Evolutionary conservation across 53 echinoderm and acorn worm species (phyloP).

Genomic region (Crossaster papposus): DNA sequence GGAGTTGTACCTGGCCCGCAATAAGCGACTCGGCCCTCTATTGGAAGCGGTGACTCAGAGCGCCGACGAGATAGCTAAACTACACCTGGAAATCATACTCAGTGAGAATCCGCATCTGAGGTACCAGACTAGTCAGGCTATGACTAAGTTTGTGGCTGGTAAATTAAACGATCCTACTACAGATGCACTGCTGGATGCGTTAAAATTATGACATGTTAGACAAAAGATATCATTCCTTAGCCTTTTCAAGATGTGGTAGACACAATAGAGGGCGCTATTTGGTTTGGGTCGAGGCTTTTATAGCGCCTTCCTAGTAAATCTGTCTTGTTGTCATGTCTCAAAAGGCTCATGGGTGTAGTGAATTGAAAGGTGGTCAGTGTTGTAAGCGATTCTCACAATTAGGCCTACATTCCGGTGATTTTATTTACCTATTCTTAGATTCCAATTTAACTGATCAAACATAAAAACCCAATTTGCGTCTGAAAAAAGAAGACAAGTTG

Average conservation of each 20-base stretch:
- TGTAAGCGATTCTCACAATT: too few relatives aligned
- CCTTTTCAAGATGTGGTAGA: too few relatives aligned
- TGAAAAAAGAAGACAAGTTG: not conserved
- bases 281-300: too few relatives aligned
- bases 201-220: not conserved
- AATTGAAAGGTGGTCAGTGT: too few relatives aligned
- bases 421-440: too few relatives aligned
- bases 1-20: not conserved
- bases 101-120: not conserved
- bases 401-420: too few relatives aligned
- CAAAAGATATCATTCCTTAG: not conserved
- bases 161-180: not conserved
- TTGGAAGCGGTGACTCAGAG: not conserved
- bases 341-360: too few relatives aligned
- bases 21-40: not conserved
- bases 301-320: too few relatives aligned
- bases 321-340: too few relatives aligned
- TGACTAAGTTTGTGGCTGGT: not conserved
- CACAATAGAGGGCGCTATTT: too few relatives aligned
- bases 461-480: not conserved
- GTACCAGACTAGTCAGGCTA: conserved; percentile 12
- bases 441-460: too few relatives aligned
- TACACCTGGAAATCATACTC: not conserved
- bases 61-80: not conserved
- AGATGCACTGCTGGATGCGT: not conserved